Evolutionary conservation across 2,797 vertebrate genomes (phyloP).

Genomic region (Okamejei kenojei): DNA sequence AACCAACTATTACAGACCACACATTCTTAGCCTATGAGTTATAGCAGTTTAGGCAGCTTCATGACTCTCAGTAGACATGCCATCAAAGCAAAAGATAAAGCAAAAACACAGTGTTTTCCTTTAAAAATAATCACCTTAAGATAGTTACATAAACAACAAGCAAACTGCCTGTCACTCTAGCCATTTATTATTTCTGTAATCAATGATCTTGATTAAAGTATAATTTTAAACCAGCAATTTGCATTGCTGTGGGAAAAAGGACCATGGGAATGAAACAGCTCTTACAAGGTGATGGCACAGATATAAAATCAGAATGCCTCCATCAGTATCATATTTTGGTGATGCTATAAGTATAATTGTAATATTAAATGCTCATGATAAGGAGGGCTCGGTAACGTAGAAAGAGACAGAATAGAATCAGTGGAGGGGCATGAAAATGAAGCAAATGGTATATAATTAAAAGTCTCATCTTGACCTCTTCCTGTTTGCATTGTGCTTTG

Average conservation of each 20-base stretch:
- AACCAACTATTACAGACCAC: slow-evolving; percentile 18
- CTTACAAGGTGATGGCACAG: no score
- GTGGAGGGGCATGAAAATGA: not conserved
- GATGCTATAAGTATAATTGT: not conserved
- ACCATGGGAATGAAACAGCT: not conserved
- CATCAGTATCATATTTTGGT: not conserved
- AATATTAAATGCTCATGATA: not conserved
- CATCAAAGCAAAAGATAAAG: slow-evolving; percentile 30
- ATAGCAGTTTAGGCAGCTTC: slow-evolving; percentile 21
- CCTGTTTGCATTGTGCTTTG: no score
- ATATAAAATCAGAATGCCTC: not conserved
- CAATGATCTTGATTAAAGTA: not conserved
- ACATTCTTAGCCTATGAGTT: slow-evolving; percentile 21
- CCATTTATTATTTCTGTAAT: not conserved
- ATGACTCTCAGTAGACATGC: not conserved
- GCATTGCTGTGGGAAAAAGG: not conserved
- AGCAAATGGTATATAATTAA: not conserved
- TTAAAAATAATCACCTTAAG: not conserved
- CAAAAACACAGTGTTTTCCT: not conserved
- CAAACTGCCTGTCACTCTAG: not conserved
- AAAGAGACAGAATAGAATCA: not conserved
- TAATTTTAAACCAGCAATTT: not conserved
- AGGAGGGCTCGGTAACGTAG: not conserved
- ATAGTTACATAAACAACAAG: not conserved
- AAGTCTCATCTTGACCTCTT: no score